phyloP scores from a whole-genome alignment of 2,113 vertebrate genomes.

The Ciconia stormi region DNA sequence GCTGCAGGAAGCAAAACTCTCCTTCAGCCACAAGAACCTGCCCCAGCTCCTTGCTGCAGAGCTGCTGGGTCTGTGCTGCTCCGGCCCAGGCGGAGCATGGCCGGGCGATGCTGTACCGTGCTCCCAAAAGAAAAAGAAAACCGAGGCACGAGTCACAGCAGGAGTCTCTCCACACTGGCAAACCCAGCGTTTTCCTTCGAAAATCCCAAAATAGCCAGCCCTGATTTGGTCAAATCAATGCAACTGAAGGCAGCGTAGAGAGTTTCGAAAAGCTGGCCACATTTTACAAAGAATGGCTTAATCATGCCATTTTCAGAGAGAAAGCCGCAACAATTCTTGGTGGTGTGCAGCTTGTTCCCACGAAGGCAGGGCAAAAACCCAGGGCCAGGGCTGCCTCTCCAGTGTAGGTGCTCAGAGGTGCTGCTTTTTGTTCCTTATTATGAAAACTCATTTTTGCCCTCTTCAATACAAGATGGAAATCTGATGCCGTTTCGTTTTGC shows the following conservation, averaged over 20 bases:
- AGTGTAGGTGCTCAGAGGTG: background rate
- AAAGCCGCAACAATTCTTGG: background rate
- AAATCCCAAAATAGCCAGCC: background rate
- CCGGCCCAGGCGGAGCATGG: background rate
- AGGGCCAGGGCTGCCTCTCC: background rate
- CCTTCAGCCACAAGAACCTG: background rate
- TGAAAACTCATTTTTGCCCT: background rate
- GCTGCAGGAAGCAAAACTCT: background rate
- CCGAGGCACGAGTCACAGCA: rapidly evolving
- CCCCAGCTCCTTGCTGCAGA: background rate
- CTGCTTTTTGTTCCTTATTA: background rate
- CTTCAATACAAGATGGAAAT: background rate
- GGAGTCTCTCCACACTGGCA: background rate
- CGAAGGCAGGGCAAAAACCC: background rate
- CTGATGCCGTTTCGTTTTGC: rapidly evolving
- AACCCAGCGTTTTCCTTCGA: background rate
- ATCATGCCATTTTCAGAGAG: background rate
- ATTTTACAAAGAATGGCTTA: background rate
- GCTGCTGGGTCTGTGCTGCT: background rate
- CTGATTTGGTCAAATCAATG: background rate
- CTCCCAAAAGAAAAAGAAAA: background rate
- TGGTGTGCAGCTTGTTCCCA: no score
- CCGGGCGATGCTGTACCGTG: rapidly evolving
- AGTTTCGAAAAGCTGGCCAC: background rate
- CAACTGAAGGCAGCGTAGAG: background rate